phyloP scores from a whole-genome alignment of 2,888 invertebrate genomes.

The Drosophila picticornis region DNA sequence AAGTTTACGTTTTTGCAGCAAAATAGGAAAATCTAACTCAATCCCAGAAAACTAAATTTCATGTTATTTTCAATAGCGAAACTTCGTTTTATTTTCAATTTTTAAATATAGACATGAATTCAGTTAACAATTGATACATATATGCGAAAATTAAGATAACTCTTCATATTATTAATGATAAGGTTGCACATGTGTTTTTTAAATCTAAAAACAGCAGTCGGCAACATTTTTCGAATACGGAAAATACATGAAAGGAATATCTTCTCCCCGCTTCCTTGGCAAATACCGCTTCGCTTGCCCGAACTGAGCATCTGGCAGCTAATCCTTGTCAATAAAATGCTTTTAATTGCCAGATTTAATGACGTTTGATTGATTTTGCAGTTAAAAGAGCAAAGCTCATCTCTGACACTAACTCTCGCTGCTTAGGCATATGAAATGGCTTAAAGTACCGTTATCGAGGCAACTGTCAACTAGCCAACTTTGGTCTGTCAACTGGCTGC shows the following conservation, averaged over 20 bases:
- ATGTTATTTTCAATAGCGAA: not conserved
- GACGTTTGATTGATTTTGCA: not conserved
- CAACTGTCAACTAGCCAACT: slow-evolving; percentile 43
- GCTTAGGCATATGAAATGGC: slow-evolving; percentile 40
- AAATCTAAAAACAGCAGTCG: not conserved
- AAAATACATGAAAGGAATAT: not conserved
- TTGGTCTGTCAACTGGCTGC: slow-evolving; percentile 52
- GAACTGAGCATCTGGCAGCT: not conserved
- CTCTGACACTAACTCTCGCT: not conserved
- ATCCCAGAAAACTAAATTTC: not conserved
- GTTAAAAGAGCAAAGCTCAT: not conserved
- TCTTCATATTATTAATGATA: not conserved
- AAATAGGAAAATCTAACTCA: not conserved
- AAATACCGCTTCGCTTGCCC: not conserved
- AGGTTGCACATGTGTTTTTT: not conserved
- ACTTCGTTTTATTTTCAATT: not conserved
- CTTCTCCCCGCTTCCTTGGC: not conserved
- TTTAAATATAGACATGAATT: not conserved
- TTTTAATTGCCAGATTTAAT: slow-evolving; percentile 3
- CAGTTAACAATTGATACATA: not conserved
- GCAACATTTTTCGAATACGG: not conserved
- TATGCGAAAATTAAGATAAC: not conserved
- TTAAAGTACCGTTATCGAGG: slow-evolving; percentile 57
- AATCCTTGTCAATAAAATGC: slow-evolving; percentile 4
- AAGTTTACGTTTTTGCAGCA: not conserved